These are phyloP conservation scores for Phocoena sinus DNA, from an alignment of 2,113 vertebrate genomes.

Conservation along the genomic window DNA sequence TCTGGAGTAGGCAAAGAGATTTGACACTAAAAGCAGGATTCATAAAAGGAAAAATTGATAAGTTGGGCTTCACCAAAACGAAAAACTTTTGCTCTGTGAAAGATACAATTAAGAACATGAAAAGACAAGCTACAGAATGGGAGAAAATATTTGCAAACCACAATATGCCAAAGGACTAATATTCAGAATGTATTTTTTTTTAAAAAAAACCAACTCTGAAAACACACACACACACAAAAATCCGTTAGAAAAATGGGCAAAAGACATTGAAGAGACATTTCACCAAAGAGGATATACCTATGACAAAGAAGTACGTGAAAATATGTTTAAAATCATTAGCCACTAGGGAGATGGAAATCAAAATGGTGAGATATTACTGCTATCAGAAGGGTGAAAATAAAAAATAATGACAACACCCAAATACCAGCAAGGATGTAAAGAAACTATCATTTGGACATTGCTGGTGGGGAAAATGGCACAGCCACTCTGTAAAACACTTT, in stretches of 20 bases:
- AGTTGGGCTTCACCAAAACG: neutral
- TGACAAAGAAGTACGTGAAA: neutral
- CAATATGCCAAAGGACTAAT: neutral
- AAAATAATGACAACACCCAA: neutral
- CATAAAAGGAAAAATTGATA: neutral
- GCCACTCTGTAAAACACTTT: neutral
- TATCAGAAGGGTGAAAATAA: neutral
- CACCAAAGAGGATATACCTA: neutral
- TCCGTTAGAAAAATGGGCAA: neutral
- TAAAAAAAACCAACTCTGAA: neutral
- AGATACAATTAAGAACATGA: neutral
- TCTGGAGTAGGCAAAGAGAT: neutral
- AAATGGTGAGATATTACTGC: neutral
- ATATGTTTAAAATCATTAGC: neutral
- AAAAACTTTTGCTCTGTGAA: neutral
- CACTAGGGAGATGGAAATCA: neutral
- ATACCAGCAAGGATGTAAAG: neutral
- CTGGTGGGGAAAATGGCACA: neutral
- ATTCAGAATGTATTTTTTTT: neutral
- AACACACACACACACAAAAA: neutral
- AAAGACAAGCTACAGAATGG: neutral
- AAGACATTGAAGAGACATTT: neutral
- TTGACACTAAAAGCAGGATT: neutral
- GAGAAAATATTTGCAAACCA: neutral
- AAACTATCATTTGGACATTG: neutral